Evolutionary conservation across 2,797 vertebrate species (phyloP), one percentile per base, ranked within the genome.

Genomic region (Phrynocephalus guinanensis): DNA sequence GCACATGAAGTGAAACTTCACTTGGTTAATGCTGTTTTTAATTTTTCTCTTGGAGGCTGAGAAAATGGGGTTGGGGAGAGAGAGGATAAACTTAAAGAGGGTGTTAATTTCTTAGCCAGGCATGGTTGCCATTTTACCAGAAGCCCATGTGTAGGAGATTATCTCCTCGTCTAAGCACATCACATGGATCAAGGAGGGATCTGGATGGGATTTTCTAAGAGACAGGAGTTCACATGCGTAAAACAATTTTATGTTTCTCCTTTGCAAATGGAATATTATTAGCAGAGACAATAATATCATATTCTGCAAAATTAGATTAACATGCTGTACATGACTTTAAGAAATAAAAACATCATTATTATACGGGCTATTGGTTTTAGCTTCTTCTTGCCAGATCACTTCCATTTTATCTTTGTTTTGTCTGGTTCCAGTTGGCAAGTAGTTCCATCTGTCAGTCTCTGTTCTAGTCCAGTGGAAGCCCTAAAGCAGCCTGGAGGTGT

Each of bases 101-200:
- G 84, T 92, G 92, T 93, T 93, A 94, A 95, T 93, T 90, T 91
- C 89, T 93, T 90, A 85, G 92, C 66, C 85, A 91, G 88, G 91
- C 82, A 90, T 82, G 85, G 88, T 92, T 95, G 92, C 94, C 84
- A 86, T 95, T 89, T 94, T 87, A 84, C 79, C 87, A 93, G 92
- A 93, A 90, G 50, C 93, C 91, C 87, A 94, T 93, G 71, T 93
- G 91, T 87, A 70, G 84, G 93, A 88, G 87, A 94, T 94, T 95
- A 93, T 52, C 88, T 94, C 60, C 68, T 93, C 72, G 92, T 86
- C 50, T 84, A 66, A 75, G 68, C 83, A 84, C 71, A 88, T 86
- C 84, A 93, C 88, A 84, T 85, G 88, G 80, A 90, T 94, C 88
- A 91, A 83, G 76, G 67, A 80, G 81, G 83, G 15, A 63, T 92